Conservation (phyloP, 2,113 vertebrate species). For the Pseudorasbora parva region DNA sequence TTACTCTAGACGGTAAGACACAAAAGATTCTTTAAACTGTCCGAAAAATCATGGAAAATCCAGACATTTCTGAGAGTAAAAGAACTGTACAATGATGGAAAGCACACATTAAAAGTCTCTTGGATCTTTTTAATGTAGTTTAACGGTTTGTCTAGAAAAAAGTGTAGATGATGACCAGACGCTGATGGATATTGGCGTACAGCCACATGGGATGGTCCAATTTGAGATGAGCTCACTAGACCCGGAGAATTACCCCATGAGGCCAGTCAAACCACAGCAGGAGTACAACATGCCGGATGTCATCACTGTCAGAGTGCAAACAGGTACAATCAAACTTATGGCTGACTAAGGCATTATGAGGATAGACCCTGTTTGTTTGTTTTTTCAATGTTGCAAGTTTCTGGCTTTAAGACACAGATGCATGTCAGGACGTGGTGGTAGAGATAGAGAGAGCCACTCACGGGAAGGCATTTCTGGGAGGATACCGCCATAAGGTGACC, state of each 20-base stretch:
- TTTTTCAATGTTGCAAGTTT: background rate
- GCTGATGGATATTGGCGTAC: constrained; percentile 71
- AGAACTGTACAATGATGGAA: background rate
- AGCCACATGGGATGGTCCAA: constrained; percentile 72
- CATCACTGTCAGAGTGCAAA: constrained; percentile 82
- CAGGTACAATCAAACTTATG: constrained; percentile 66
- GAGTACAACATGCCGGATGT: constrained; percentile 78
- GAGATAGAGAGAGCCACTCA: constrained; percentile 81
- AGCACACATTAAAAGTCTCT: background rate
- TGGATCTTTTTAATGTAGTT: background rate
- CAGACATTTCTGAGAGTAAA: background rate
- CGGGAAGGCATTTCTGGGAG: constrained; percentile 87
- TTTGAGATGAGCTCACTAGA: constrained; percentile 77
- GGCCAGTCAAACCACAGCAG: constrained; percentile 63
- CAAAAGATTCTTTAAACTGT: background rate
- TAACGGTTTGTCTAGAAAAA: constrained; percentile 64
- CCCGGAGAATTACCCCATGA: constrained; percentile 67
- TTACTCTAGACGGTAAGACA: constrained; percentile 76
- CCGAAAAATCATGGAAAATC: background rate
- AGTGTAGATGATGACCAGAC: constrained; percentile 71
- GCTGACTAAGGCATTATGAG: background rate
- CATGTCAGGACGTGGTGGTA: constrained; percentile 78
- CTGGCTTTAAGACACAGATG: constrained; percentile 64
- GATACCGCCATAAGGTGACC: constrained; percentile 84
- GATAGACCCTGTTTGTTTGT: background rate